Base-by-base conservation (phyloP, 1,140 invertebrate genomes). In the Asbolus verrucosus region DNA sequence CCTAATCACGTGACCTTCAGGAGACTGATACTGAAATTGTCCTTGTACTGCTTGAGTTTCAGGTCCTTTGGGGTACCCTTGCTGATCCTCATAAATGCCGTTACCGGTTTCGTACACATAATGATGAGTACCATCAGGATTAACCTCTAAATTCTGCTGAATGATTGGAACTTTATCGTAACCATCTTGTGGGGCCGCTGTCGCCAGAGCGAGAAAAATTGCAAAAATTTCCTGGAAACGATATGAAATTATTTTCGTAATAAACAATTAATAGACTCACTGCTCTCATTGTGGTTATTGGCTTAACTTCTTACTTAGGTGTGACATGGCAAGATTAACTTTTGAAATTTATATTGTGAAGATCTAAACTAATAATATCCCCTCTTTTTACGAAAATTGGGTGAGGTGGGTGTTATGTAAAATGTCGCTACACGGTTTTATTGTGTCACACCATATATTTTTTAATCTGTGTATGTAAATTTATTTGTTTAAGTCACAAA, bases 111-210 rank as follows among this genome's bases (percentile, higher is more conserved):
- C 81, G 72, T 85, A 87, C 70, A 83, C 86, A 21, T 59, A 71
- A 43, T 85, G 86, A 75, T 88, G 86, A 72, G 87, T 87, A 83
- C 87, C 87, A 73, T 87, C 85, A 50, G 86, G 81, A 39, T 86
- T 81, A 71, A 86, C 84, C 66, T 84, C 81, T 61, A 85, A 83
- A 33, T 87, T 84, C 76, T 88, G 86, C 59, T 84, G 83, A 70
- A 87, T 81, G 74, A 88, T 87, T n/a, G 62, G 62, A 21, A 46
- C 21, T 11, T 39, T 15, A 21, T 41, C 33, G 33, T 27, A 19
- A 9, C 18, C 11, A 46, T 19, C 13, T 27, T 54, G 46, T 1
- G 46, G 46, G 6, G 46, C 8, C 27, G 46, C 19, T 27, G 6
- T 14, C 3, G 18, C 14, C 9, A 50, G 13, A 2, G 21, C 19